Conservation (phyloP, 2,888 invertebrate genomes). For the Apamea crenata region DNA sequence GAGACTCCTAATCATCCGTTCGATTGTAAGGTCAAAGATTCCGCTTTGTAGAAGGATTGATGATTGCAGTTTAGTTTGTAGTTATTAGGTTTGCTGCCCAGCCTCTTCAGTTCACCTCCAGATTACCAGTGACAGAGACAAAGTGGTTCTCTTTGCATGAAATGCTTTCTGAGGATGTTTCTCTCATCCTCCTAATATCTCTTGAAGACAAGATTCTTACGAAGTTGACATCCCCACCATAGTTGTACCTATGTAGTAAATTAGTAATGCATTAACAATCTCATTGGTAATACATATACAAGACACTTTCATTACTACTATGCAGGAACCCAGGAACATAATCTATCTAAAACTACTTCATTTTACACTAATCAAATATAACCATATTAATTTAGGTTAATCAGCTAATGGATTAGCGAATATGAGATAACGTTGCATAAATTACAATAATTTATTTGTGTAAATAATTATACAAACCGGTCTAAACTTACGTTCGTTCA, state of each 20-base stretch:
- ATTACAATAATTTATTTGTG: slow-evolving; percentile 47
- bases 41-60: neutral
- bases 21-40: neutral
- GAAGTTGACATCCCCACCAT: neutral
- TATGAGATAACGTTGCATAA: slow-evolving; percentile 57
- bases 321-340: neutral
- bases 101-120: neutral
- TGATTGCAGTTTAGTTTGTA: neutral
- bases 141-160: neutral
- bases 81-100: neutral
- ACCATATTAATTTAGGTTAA: slow-evolving; percentile 42
- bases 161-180: neutral
- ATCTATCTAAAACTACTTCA: neutral
- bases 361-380: slow-evolving; percentile 21
- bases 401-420: slow-evolving; percentile 46
- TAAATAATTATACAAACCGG: slow-evolving; percentile 46
- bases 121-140: neutral
- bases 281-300: no score
- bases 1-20: neutral
- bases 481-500: slow-evolving; percentile 46
- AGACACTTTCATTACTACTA: neutral
- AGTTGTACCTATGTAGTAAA: neutral
- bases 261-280: neutral
- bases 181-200: neutral
- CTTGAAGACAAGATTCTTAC: neutral